A percentile compares a stretch with the other conserved stretches of the same genome.
Evolutionary conservation across 2,888 invertebrate genomes (phyloP).

Genomic region (Drosophila macrospina): DNA sequence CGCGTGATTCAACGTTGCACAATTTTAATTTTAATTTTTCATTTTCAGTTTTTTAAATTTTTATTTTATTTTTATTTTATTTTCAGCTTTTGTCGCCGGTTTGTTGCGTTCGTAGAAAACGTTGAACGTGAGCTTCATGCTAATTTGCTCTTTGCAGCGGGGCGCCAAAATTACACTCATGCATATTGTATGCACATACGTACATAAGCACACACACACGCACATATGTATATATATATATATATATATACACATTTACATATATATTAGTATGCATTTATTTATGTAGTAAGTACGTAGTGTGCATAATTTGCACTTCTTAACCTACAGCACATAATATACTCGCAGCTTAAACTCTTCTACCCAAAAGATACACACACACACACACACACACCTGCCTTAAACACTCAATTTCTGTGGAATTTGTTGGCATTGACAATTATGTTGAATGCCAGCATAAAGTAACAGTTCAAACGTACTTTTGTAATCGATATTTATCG

Average conservation of each 20-base stretch:
- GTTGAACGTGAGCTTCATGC: constrained; percentile 73
- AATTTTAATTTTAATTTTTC: constrained; percentile 35
- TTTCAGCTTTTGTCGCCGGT: constrained; percentile 59
- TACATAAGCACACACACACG: not conserved
- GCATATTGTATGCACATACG: constrained; percentile 25
- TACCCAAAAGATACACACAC: constrained; percentile 1
- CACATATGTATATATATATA: not conserved
- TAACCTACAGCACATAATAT: constrained; percentile 6
- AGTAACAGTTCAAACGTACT: not conserved
- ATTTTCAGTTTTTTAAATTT: constrained; percentile 16
- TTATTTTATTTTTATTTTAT: constrained; percentile 7
- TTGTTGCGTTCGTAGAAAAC: constrained; percentile 62
- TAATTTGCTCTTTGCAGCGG: constrained; percentile 52
- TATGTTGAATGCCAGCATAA: not conserved
- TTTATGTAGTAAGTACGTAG: constrained; percentile 12
- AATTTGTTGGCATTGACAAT: constrained; percentile 8
- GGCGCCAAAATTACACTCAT: constrained; percentile 42
- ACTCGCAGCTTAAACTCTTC: constrained; percentile 1
- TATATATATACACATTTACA: not conserved
- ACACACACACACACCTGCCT: not conserved
- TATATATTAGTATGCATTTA: not conserved
- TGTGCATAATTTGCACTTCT: constrained; percentile 27
- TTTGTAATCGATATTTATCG: not conserved
- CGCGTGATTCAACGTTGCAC: constrained; percentile 77
- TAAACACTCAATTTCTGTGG: constrained; percentile 4